Base-by-base conservation (phyloP, 2,797 vertebrate genomes). In the Microcaecilia unicolor region DNA sequence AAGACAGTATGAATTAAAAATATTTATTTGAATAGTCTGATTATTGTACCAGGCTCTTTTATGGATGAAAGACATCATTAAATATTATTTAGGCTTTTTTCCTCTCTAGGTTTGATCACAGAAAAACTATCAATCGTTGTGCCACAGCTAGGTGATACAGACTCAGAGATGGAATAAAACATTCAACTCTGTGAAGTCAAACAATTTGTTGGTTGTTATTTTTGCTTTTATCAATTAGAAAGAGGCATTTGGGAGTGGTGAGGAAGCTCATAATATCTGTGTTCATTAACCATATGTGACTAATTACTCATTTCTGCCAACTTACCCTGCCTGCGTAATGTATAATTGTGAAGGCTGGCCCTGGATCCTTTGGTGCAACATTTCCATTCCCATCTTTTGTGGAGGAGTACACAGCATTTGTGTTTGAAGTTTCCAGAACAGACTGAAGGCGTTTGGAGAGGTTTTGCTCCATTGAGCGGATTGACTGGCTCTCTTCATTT, bases 371-470 rank as follows among this genome's bases (percentile, higher is more conserved):
- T 20, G 85, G 82, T 6, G 90, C 79, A 2, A 91, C 80, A 38
- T 97, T 98, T 29, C 93, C 94, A 3, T 98, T 98, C 38, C 93
- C 93, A 15, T 97, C 94, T 67, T 90, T 93, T 30, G 78, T 76
- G 10, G 88, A 83, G 15, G 88, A 80, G 53, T 86, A 87, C 7
- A 97, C 70, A 1, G 81, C 62, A 1, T 81, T 84, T 15, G 70
- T 73, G 5, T 78, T 78, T 18, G 59, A 74, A 3, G 84, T 65
- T 36, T 91, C 90, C 42, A 97, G 62, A 54, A 87, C 89, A 15
- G 70, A 52, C 4, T 90, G 89, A 16, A 98, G 63, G 33, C 84
- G 87, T 71, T 87, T 90, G 44, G 89, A 88, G 38, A 98, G 74
- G 44, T 55, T 86, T 39, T 89, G 70, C 70, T 97, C 92, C 20